Conservation (phyloP, 23 tunicate genomes). For the Halocynthia aurantium region DNA sequence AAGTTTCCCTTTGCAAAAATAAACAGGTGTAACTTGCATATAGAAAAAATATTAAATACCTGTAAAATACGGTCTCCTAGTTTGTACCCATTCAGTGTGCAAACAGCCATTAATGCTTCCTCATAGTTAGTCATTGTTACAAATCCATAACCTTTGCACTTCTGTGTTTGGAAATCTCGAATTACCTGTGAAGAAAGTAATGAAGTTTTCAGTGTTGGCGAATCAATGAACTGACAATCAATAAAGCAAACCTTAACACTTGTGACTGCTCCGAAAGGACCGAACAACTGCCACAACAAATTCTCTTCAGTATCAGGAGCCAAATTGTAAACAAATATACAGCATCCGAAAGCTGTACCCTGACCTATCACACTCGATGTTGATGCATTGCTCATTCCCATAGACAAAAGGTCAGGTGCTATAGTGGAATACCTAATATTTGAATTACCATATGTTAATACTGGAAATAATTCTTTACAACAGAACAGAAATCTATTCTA, state of each 20-base stretch:
- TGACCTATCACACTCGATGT: constrained; percentile 36
- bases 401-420: constrained; percentile 55
- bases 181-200: constrained; percentile 37
- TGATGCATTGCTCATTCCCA: constrained; percentile 38
- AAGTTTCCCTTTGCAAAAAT: too few species aligned
- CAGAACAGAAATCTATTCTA: too few species aligned
- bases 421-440: constrained; percentile 56
- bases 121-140: constrained; percentile 95
- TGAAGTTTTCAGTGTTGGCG: background rate
- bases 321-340: constrained; percentile 94
- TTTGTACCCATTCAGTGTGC: constrained; percentile 67
- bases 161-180: constrained; percentile 84
- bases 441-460: too few species aligned
- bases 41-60: constrained; percentile 12
- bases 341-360: constrained; percentile 54
- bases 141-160: constrained; percentile 96
- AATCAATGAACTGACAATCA: background rate
- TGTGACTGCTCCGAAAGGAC: constrained; percentile 96
- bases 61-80: constrained; percentile 83
- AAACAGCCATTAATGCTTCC: constrained; percentile 85
- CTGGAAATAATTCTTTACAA: too few species aligned
- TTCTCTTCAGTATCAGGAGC: constrained; percentile 87
- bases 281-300: constrained; percentile 91
- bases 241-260: constrained; percentile 54
- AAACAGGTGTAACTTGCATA: too few species aligned